Evolutionary conservation across 2,113 vertebrate species (phyloP), one percentile per base, ranked within the genome.

Genomic region (Lates calcarifer): DNA sequence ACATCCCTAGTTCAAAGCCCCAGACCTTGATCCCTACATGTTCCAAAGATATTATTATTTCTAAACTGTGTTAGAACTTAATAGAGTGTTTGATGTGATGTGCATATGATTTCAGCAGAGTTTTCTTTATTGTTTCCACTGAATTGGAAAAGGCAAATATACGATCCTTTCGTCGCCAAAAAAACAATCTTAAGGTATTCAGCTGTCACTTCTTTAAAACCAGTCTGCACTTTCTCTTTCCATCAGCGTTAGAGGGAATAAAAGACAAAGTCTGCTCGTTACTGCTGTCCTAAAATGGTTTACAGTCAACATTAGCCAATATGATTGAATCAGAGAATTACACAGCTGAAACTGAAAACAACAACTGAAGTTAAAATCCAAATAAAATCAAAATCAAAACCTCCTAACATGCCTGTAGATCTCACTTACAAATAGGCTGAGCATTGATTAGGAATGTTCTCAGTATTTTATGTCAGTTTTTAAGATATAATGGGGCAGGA

Each of bases 41-140:
- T 86, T 68, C 65, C 79, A 77, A 45, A 77, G 60, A 85, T 74
- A 73, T 74, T 45, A 70, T 85, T 80, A 76, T 78, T 83, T 83
- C 69, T 58, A 45, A 81, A 83, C n/a, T 74, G 72, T 88, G 76
- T 75, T 18, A n/a, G 61, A 69, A 45, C 61, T 63, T 89, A 90
- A 90, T 86, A 84, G 72, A 81, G 37, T 61, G 78, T 90, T 90
- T 89, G 85, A 91, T 87, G 86, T 82, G 37, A 62, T 33, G 63
- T 72, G 66, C 68, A 33, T n/a, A 77, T 77, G 41, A 81, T 85
- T 77, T 82, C n/a, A 33, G 81, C 14, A 2, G 47, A 47, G 3
- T 56, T 71, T 37, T 61, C 29, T 57, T 74, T 49, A 74, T 84
- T 72, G 55, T 79, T 43, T 68, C 69, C 3, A 9, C 39, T 18